phyloP scores from a whole-genome alignment of 2,113 vertebrate species.

The Hippocampus comes region DNA sequence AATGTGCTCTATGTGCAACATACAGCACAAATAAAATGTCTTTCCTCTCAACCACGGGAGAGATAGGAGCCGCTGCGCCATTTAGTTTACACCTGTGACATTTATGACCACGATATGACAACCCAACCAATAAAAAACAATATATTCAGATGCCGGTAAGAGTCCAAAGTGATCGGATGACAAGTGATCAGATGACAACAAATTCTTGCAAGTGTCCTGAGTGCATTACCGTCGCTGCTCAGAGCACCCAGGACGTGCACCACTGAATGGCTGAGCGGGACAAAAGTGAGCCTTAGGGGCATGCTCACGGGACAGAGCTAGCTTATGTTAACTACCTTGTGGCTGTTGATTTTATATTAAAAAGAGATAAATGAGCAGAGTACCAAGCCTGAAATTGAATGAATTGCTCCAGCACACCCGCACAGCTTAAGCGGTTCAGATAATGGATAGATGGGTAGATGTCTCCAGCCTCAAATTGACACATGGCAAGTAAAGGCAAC shows the following conservation, averaged over 20 bases:
- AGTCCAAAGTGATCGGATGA: constrained; percentile 1
- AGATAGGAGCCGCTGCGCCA: too few species aligned
- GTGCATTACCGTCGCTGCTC: not conserved
- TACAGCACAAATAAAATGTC: too few species aligned
- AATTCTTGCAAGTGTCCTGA: not conserved
- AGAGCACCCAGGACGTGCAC: not conserved
- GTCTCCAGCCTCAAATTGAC: not conserved
- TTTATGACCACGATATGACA: not conserved
- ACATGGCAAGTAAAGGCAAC: not conserved
- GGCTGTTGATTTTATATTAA: not conserved
- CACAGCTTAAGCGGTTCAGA: too few species aligned
- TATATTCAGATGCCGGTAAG: not conserved
- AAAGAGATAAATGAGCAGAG: not conserved
- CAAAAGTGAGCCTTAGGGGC: constrained; percentile 1
- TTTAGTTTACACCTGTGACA: not conserved
- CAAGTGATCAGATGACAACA: not conserved
- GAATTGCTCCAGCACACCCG: not conserved
- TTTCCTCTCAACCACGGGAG: too few species aligned
- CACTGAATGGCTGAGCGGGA: not conserved
- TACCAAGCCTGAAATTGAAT: not conserved
- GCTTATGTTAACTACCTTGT: too few species aligned
- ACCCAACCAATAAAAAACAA: not conserved
- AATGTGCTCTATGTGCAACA: too few species aligned
- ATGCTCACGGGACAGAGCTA: too few species aligned
- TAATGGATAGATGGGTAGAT: not conserved